phyloP scores from a whole-genome alignment of 2,888 invertebrate genomes.

The Noctua comes region DNA sequence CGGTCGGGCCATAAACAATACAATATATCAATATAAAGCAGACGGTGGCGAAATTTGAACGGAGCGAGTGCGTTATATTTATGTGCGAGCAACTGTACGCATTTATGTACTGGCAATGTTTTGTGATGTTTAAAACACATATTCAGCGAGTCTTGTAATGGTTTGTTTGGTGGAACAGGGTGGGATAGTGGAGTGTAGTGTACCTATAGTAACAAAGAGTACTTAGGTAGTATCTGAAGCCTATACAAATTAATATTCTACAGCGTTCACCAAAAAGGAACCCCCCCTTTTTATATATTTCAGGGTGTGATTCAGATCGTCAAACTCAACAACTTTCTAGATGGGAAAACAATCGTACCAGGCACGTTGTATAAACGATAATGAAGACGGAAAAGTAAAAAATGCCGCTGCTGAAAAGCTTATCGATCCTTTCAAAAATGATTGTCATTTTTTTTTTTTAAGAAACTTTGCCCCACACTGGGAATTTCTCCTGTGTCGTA shows the following conservation, averaged over 20 bases:
- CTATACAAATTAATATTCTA: background rate
- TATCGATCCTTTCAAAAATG: background rate
- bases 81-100: constrained; percentile 74
- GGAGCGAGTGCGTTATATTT: constrained; percentile 88
- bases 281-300: too few species aligned
- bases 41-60: constrained; percentile 90
- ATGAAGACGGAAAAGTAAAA: too few species aligned
- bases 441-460: too few species aligned
- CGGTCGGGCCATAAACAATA: constrained; percentile 90
- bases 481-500: too few species aligned
- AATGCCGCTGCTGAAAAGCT: background rate
- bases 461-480: too few species aligned
- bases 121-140: constrained; percentile 58
- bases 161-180: background rate
- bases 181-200: background rate
- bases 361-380: background rate
- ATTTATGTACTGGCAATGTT: constrained; percentile 56
- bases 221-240: background rate
- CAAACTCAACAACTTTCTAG: too few species aligned
- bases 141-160: constrained; percentile 15
- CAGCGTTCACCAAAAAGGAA: too few species aligned
- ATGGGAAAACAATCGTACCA: too few species aligned
- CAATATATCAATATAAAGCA: constrained; percentile 90
- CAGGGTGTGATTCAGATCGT: too few species aligned
- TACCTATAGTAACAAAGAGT: background rate